These are phyloP conservation scores for Phaedon cochleariae DNA, from an alignment of 2,888 invertebrate genomes.

Conservation along the genomic window DNA sequence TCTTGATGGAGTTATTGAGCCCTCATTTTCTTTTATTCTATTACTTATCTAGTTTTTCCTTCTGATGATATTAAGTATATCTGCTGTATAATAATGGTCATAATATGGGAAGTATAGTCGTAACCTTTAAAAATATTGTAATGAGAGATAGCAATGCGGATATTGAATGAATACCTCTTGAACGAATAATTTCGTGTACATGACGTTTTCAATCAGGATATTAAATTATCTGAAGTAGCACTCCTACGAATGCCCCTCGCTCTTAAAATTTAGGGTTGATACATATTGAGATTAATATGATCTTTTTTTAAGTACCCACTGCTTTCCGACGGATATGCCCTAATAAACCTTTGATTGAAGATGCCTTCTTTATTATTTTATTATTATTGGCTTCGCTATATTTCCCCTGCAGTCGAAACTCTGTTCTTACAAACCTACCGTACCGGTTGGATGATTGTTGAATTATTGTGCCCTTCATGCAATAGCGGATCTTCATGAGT, in stretches of 20 bases:
- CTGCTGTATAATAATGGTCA: too few relatives aligned
- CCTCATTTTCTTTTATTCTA: too few relatives aligned
- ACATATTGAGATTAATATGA: conserved; percentile 37
- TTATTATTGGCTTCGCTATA: conserved; percentile 5
- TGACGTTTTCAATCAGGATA: conserved; percentile 43
- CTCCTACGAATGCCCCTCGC: conserved; percentile 35
- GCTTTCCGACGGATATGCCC: conserved; percentile 23
- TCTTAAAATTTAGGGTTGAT: conserved; percentile 40
- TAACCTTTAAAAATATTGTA: not conserved
- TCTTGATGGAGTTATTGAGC: too few relatives aligned
- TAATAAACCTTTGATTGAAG: conserved; percentile 38
- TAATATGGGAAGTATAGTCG: too few relatives aligned
- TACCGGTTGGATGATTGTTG: not conserved
- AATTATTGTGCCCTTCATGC: not conserved
- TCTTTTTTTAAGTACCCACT: conserved; percentile 33
- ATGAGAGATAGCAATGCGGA: not conserved
- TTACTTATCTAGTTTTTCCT: too few relatives aligned
- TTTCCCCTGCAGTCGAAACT: not conserved
- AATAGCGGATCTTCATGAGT: too few relatives aligned
- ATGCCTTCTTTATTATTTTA: conserved; percentile 27
- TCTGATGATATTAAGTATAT: too few relatives aligned
- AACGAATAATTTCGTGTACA: conserved; percentile 21
- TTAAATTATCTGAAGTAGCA: conserved; percentile 46
- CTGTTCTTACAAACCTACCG: not conserved
- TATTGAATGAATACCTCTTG: conserved; percentile 17